Conservation (phyloP, 2,797 vertebrate species). For the Passerculus sandwichensis region DNA sequence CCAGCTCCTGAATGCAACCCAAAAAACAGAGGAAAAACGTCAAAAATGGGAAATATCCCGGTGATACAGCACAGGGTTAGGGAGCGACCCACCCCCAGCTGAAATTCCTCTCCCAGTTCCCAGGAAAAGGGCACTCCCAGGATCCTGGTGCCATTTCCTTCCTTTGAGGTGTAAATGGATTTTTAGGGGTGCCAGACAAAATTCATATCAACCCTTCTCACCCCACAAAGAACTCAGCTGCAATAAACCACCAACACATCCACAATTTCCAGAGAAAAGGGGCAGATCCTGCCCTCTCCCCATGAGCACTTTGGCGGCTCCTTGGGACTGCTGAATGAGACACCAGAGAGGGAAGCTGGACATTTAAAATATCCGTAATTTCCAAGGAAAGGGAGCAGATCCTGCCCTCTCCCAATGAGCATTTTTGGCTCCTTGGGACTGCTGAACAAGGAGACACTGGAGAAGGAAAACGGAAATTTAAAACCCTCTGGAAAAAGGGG, state of each 20-base stretch:
- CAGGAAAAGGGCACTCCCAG: not conserved
- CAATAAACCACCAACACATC: not conserved
- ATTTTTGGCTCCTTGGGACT: not conserved
- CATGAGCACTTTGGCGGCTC: not conserved
- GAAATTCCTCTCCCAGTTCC: not conserved
- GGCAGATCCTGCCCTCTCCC: not conserved
- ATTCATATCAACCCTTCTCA: fast-evolving
- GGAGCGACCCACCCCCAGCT: not conserved
- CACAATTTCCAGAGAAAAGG: fast-evolving
- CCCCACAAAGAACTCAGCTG: not conserved
- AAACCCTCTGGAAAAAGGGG: not conserved
- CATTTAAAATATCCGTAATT: fast-evolving
- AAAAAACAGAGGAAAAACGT: not conserved
- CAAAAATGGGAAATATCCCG: fast-evolving
- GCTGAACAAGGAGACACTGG: not conserved
- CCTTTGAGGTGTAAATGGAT: not conserved
- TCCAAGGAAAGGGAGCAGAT: not conserved
- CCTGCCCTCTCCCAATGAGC: not conserved
- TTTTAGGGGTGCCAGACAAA: fast-evolving
- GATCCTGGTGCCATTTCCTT: not conserved
- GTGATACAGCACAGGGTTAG: fast-evolving
- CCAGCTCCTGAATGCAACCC: conserved; percentile 22
- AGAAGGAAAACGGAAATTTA: not conserved
- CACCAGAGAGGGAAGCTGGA: not conserved
- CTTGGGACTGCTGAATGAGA: too few relatives aligned